Conservation (phyloP, 2,797 vertebrate species). For the Epinephelus malabaricus region DNA sequence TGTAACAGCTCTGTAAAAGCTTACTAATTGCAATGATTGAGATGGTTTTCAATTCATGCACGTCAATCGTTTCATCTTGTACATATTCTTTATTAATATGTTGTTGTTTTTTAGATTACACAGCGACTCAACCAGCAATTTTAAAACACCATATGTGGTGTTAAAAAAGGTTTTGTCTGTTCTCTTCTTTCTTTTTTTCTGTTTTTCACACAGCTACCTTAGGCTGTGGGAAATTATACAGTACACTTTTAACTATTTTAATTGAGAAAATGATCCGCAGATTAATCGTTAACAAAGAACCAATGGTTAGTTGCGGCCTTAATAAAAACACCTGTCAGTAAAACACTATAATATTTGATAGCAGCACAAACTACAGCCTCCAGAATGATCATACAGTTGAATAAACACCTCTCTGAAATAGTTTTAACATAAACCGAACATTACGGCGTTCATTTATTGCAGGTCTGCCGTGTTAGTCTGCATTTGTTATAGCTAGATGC, state of each 20-base stretch:
- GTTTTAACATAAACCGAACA: conserved; percentile 2
- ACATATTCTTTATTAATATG: not conserved
- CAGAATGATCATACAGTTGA: not conserved
- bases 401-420: not conserved
- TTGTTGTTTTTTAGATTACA: not conserved
- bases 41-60: not conserved
- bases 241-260: no score
- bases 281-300: no score
- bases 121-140: not conserved
- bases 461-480: not conserved
- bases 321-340: no score
- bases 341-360: no score
- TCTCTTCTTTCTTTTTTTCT: not conserved
- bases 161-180: not conserved
- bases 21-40: not conserved
- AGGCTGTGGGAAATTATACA: not conserved
- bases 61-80: not conserved
- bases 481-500: not conserved
- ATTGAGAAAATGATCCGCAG: no score
- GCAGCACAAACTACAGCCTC: conserved; percentile 1
- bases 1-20: not conserved
- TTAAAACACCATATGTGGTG: not conserved
- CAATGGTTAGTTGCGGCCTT: no score
- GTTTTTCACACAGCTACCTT: not conserved
- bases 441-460: not conserved